Percentiles rank a stretch among this genome's conserved stretches.
phyloP scores from a whole-genome alignment of 2,797 vertebrate genomes.

The Gouania willdenowi region DNA sequence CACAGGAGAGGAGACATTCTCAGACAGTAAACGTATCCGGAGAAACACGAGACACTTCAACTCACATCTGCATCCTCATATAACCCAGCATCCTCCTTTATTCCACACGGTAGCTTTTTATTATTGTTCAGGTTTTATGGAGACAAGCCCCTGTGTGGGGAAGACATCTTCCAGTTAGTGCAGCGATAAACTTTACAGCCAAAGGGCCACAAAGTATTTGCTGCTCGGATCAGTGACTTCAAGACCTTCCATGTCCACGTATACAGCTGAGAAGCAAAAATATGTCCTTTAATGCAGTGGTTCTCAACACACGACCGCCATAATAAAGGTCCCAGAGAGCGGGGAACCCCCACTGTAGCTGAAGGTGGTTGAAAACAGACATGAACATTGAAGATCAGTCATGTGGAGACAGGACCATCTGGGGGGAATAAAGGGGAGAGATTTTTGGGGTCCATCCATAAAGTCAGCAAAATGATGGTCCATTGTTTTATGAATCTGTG shows the following conservation, averaged over 20 bases:
- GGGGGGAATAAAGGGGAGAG: too few species aligned
- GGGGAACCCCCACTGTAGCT: too few species aligned
- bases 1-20: conserved; percentile 37
- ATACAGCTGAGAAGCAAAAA: too few species aligned
- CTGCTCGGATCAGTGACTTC: conserved; percentile 31
- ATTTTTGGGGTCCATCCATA: too few species aligned
- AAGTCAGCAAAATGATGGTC: too few species aligned
- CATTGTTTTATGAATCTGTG: too few species aligned
- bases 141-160: conserved; percentile 12
- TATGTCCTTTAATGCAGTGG: conserved; percentile 57
- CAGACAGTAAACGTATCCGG: conserved; percentile 32
- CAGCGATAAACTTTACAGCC: conserved; percentile 54
- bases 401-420: too few species aligned
- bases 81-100: conserved; percentile 24
- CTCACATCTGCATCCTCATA: conserved; percentile 39
- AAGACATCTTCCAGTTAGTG: conserved; percentile 16
- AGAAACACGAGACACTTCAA: conserved; percentile 38
- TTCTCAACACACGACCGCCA: conserved; percentile 66
- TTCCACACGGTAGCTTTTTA: conserved; percentile 49
- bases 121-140: conserved; percentile 40
- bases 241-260: conserved; percentile 78
- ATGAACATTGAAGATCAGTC: too few species aligned
- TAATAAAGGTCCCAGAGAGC: too few species aligned
- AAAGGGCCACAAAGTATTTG: conserved; percentile 36
- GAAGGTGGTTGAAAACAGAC: too few species aligned